phyloP scores from a whole-genome alignment of 37 sponge, comb jelly and placozoan genomes.

The Cladorhizidae sp. region DNA sequence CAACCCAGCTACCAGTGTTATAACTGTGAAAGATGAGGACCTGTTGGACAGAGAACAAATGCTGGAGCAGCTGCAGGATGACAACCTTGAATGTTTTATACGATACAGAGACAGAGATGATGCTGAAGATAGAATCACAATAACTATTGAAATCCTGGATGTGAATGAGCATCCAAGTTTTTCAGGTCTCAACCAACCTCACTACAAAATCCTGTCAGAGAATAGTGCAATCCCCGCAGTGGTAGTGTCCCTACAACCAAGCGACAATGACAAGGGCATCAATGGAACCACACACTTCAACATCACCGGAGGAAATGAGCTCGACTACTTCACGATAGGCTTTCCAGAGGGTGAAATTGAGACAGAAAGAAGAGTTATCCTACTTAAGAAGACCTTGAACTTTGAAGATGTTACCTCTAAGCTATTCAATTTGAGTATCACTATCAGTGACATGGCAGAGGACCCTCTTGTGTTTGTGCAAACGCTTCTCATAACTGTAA shows the following conservation, averaged over 20 bases:
- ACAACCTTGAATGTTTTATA: conserved; percentile 29
- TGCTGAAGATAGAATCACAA: background rate
- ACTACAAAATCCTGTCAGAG: conserved; percentile 12
- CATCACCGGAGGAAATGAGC: conserved; percentile 58
- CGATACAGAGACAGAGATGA: background rate
- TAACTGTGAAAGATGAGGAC: conserved; percentile 5
- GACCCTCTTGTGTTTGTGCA: background rate
- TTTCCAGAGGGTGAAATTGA: background rate
- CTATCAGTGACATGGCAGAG: conserved; percentile 44
- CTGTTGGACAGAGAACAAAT: conserved; percentile 66
- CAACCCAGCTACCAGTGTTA: conserved; percentile 8
- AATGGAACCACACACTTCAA: conserved; percentile 52
- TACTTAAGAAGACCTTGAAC: conserved; percentile 25
- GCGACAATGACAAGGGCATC: conserved; percentile 59
- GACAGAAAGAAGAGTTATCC: conserved; percentile 13
- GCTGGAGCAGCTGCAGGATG: background rate
- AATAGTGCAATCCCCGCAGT: conserved; percentile 9
- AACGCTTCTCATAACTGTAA: conserved; percentile 17
- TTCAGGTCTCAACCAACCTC: conserved; percentile 20
- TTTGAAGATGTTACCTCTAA: conserved; percentile 6
- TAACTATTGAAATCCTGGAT: conserved; percentile 47
- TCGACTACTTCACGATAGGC: conserved; percentile 22
- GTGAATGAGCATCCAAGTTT: conserved; percentile 60
- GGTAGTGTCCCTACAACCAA: conserved; percentile 29
- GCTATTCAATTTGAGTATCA: conserved; percentile 49